phyloP scores from a whole-genome alignment of 2,797 vertebrate genomes.

The Pelodytes ibericus region DNA sequence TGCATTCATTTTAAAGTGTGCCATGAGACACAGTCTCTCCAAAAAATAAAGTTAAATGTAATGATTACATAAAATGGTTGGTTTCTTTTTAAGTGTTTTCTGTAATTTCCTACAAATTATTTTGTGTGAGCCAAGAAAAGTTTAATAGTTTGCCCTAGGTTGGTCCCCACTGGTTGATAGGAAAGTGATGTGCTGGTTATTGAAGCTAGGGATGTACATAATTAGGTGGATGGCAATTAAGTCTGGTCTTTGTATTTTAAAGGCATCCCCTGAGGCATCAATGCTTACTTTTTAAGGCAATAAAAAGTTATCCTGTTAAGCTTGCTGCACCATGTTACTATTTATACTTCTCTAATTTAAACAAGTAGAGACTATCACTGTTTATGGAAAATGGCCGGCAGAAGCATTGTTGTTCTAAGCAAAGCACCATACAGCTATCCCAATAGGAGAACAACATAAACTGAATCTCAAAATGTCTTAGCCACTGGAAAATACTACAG shows the following conservation, averaged over 20 bases:
- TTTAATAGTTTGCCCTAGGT: slow-evolving; percentile 52
- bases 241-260: slow-evolving; percentile 53
- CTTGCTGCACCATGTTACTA: slow-evolving; percentile 41
- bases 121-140: slow-evolving; percentile 46
- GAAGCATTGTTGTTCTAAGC: not conserved
- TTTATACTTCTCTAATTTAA: slow-evolving; percentile 46
- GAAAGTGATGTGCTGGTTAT: slow-evolving; percentile 51
- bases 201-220: slow-evolving; percentile 49
- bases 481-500: too few relatives aligned
- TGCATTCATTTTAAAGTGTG: too few relatives aligned
- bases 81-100: slow-evolving; percentile 38
- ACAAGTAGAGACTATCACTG: slow-evolving; percentile 39
- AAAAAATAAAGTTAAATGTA: not conserved
- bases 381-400: slow-evolving; percentile 5
- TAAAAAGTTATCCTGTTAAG: slow-evolving; percentile 50
- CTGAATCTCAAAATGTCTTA: not conserved
- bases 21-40: too few relatives aligned
- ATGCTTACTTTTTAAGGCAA: slow-evolving; percentile 47
- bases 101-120: slow-evolving; percentile 40
- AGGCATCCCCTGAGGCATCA: slow-evolving; percentile 41
- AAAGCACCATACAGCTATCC: not conserved
- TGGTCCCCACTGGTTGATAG: slow-evolving; percentile 50
- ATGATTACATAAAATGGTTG: slow-evolving; percentile 34
- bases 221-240: slow-evolving; percentile 52
- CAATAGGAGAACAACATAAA: not conserved